phyloP scores from a whole-genome alignment of 2,888 invertebrate genomes.

The Agelastica alni region DNA sequence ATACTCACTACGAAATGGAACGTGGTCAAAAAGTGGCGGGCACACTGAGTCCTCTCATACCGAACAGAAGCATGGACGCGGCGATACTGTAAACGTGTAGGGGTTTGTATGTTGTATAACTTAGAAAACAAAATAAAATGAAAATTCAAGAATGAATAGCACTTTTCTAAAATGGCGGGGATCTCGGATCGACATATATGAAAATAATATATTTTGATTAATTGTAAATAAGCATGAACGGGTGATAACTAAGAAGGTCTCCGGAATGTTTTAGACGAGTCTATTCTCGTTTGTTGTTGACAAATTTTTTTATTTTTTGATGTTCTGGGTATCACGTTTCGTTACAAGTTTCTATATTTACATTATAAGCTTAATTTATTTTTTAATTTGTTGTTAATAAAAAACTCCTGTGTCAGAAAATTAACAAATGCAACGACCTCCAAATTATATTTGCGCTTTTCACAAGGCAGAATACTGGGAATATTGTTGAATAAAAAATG shows the following conservation, averaged over 20 bases:
- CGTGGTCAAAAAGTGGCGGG: slow-evolving; percentile 76
- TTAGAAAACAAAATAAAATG: slow-evolving; percentile 13
- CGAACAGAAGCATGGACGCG: slow-evolving; percentile 51
- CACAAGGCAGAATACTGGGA: too few species aligned
- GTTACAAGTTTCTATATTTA: slow-evolving; percentile 16
- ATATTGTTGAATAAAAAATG: too few species aligned
- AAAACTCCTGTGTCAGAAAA: slow-evolving; percentile 16
- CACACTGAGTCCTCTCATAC: slow-evolving; percentile 79
- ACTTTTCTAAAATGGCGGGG: slow-evolving; percentile 27
- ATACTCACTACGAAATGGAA: slow-evolving; percentile 82
- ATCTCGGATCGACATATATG: slow-evolving; percentile 33
- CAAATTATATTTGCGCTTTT: too few species aligned
- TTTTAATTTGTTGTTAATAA: too few species aligned
- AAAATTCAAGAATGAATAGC: slow-evolving; percentile 25
- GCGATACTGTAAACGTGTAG: slow-evolving; percentile 54
- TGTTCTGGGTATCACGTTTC: slow-evolving; percentile 24
- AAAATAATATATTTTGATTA: slow-evolving; percentile 36
- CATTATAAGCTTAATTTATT: slow-evolving; percentile 26
- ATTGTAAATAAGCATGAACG: slow-evolving; percentile 35
- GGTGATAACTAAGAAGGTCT: slow-evolving; percentile 30
- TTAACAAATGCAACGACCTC: too few species aligned
- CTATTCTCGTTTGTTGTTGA: slow-evolving; percentile 28
- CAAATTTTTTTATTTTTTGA: slow-evolving; percentile 24
- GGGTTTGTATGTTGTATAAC: slow-evolving; percentile 18
- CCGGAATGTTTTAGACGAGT: slow-evolving; percentile 30